Conservation (phyloP, 2,888 invertebrate genomes). For the Drosophila pseudotalamancana region DNA sequence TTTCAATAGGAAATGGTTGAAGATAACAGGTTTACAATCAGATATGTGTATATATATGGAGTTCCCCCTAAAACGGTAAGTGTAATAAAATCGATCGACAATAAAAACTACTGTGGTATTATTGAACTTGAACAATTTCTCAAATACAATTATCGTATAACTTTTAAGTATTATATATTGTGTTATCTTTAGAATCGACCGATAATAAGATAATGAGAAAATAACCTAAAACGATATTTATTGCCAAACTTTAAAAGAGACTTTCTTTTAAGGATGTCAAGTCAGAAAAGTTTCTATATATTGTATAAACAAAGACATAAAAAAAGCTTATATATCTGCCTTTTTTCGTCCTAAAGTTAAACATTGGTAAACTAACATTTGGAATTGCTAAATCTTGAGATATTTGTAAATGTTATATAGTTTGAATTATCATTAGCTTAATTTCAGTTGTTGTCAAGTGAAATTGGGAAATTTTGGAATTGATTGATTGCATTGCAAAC, state of each 20-base stretch:
- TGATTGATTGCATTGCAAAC: conserved; percentile 6
- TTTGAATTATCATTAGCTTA: too few relatives aligned
- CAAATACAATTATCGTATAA: neutral
- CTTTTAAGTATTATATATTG: neutral
- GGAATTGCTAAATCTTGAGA: too few relatives aligned
- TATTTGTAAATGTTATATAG: too few relatives aligned
- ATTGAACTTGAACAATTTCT: neutral
- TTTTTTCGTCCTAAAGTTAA: too few relatives aligned
- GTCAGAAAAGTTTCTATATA: too few relatives aligned
- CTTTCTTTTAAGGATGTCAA: too few relatives aligned
- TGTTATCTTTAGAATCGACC: neutral
- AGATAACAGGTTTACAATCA: neutral
- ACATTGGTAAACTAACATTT: too few relatives aligned
- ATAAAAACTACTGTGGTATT: neutral
- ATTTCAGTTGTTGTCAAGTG: too few relatives aligned
- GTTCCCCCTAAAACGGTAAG: neutral
- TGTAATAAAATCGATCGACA: neutral
- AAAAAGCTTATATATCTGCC: too few relatives aligned
- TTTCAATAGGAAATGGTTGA: neutral
- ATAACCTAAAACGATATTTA: too few relatives aligned
- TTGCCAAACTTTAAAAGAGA: too few relatives aligned
- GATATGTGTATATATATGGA: neutral
- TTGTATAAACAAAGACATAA: too few relatives aligned
- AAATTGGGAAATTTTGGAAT: neutral
- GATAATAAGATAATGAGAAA: neutral